Evolutionary conservation across 2,113 vertebrate genomes (phyloP).

Genomic region (Nibea coibor): DNA sequence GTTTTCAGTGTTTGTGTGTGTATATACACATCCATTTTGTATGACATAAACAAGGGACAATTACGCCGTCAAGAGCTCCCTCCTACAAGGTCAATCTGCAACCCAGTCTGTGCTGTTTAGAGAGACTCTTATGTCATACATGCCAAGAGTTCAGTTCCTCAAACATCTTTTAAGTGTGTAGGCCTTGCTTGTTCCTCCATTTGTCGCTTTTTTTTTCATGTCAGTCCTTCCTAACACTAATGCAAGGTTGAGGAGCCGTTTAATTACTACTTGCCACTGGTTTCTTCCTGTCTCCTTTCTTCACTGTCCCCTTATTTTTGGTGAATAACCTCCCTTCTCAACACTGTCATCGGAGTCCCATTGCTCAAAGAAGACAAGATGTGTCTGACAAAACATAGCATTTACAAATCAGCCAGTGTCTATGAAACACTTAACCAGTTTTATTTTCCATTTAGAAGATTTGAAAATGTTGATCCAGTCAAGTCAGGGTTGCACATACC

Average conservation of each 20-base stretch:
- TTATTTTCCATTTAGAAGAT: not conserved
- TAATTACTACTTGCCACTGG: constrained; percentile 45
- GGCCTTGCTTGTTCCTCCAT: constrained; percentile 32
- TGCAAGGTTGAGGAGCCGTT: constrained; percentile 34
- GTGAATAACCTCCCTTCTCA: constrained; percentile 17
- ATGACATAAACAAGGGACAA: constrained; percentile 41
- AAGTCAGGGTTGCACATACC: not conserved
- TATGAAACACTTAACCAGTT: not conserved
- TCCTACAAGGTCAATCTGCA: constrained; percentile 37
- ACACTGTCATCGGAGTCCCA: constrained; percentile 26
- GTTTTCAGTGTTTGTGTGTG: not conserved
- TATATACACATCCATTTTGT: not conserved
- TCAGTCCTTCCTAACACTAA: constrained; percentile 38
- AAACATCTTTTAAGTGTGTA: constrained; percentile 33
- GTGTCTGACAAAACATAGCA: constrained; percentile 17
- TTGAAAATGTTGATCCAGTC: not conserved
- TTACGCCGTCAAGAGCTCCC: constrained; percentile 49
- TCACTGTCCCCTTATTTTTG: constrained; percentile 27
- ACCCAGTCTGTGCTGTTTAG: constrained; percentile 15
- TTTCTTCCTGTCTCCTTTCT: constrained; percentile 31
- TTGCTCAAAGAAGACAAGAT: constrained; percentile 21
- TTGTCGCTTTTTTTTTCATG: constrained; percentile 34
- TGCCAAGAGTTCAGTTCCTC: constrained; percentile 31
- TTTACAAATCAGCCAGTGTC: not conserved
- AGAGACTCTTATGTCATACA: constrained; percentile 31